These are phyloP conservation scores for Astyanax mexicanus DNA, from an alignment of 2,797 vertebrate genomes.

Conservation along the genomic window DNA sequence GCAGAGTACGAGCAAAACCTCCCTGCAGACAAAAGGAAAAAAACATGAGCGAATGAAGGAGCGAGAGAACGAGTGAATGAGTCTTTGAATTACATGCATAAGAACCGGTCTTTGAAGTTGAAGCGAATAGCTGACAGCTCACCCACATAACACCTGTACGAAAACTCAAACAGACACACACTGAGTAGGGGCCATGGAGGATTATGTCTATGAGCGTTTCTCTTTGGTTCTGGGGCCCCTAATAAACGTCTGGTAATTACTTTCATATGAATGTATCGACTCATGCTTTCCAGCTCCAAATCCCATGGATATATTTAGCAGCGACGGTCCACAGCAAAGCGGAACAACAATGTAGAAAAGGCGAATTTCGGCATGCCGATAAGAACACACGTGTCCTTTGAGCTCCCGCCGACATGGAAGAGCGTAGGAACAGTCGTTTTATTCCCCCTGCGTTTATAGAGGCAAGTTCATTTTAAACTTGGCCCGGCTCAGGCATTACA, in stretches of 20 bases:
- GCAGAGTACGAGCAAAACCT: neutral
- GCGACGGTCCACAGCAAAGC: neutral
- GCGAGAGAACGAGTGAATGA: too few species aligned
- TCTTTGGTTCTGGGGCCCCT: neutral
- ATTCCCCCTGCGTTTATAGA: conserved; percentile 69
- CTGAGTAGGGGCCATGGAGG: neutral
- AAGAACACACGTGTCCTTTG: conserved; percentile 42
- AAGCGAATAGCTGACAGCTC: conserved; percentile 32
- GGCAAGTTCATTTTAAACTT: conserved; percentile 68
- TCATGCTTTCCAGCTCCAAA: conserved; percentile 12
- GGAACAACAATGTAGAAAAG: neutral
- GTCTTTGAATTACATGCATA: neutral
- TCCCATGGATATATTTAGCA: conserved; percentile 16
- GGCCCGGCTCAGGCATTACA: conserved; percentile 73
- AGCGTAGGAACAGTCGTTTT: conserved; percentile 60
- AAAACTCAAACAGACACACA: conserved; percentile 3
- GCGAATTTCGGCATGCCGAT: conserved; percentile 42
- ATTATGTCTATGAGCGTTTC: conserved; percentile 17
- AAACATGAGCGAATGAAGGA: too few species aligned
- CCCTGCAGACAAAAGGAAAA: neutral
- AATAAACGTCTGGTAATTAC: conserved; percentile 32
- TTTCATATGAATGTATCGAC: conserved; percentile 11
- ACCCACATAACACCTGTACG: neutral
- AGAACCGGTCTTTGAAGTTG: conserved; percentile 18
- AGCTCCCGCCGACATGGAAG: conserved; percentile 55